Percentiles rank a stretch among this genome's conserved stretches.
These are phyloP conservation scores for Tetrapedia diversipes DNA, from an alignment of 2,888 invertebrate species.

Conservation along the genomic window DNA sequence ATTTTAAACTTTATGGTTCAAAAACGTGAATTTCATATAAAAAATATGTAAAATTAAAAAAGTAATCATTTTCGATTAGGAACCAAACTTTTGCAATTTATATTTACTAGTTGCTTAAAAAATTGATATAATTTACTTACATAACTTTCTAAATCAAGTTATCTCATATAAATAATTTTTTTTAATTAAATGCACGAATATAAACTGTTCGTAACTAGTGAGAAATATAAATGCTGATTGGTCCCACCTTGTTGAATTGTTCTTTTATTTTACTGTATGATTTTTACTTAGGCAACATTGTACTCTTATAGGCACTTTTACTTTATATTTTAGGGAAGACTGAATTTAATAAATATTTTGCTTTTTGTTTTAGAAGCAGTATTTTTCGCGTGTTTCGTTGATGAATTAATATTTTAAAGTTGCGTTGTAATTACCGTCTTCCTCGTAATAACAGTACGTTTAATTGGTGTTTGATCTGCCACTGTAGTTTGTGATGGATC, in stretches of 20 bases:
- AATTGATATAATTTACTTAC: slow-evolving; percentile 10
- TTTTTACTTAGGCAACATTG: slow-evolving; percentile 19
- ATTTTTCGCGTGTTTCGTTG: slow-evolving; percentile 25
- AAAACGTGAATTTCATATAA: not conserved
- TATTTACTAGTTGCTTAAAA: not conserved
- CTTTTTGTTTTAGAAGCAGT: not conserved
- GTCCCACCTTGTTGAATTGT: slow-evolving; percentile 21
- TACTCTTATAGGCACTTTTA: slow-evolving; percentile 41
- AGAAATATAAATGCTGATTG: slow-evolving; percentile 35
- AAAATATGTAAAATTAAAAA: not conserved
- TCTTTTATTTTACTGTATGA: slow-evolving; percentile 1
- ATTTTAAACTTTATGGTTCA: no score
- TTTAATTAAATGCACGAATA: slow-evolving; percentile 18
- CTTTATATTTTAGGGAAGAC: slow-evolving; percentile 52
- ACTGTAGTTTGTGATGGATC: slow-evolving; percentile 85
- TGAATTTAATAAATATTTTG: slow-evolving; percentile 40
- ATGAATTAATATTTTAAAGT: slow-evolving; percentile 83
- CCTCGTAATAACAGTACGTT: slow-evolving; percentile 89
- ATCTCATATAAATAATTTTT: not conserved
- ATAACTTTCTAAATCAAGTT: not conserved
- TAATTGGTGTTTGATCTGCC: slow-evolving; percentile 85
- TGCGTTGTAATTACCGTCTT: slow-evolving; percentile 95
- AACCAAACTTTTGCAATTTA: slow-evolving; percentile 1
- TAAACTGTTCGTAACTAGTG: slow-evolving; percentile 16
- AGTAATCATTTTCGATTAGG: slow-evolving; percentile 11